Conservation (phyloP, 30 jellyfish, hydroid and myxozoan genomes). For the Haliclystus octoradiatus region DNA sequence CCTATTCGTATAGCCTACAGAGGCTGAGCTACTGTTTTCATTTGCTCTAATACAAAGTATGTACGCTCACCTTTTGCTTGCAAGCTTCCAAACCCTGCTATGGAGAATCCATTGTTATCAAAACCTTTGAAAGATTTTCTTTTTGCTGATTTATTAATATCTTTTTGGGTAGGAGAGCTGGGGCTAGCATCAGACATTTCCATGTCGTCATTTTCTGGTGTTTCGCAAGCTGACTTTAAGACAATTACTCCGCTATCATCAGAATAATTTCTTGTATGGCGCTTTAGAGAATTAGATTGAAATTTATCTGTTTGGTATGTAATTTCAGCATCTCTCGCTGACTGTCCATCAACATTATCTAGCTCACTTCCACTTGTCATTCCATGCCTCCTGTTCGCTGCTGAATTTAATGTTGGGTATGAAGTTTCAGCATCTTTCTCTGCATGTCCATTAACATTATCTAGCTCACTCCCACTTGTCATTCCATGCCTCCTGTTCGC, state of each 20-base stretch:
- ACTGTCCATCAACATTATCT: slow-evolving; percentile 14
- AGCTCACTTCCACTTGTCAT: slow-evolving; percentile 5
- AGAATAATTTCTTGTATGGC: slow-evolving; percentile 56
- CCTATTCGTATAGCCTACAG: too few relatives aligned
- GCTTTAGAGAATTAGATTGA: too few relatives aligned
- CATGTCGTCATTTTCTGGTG: slow-evolving; percentile 70
- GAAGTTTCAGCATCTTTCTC: background rate
- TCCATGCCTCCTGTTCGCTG: background rate
- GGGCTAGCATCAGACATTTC: slow-evolving; percentile 31
- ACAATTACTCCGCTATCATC: slow-evolving; percentile 95
- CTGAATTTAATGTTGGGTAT: background rate
- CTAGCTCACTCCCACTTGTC: slow-evolving; percentile 7
- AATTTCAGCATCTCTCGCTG: slow-evolving; percentile 1
- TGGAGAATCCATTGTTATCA: too few relatives aligned
- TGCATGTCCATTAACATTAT: slow-evolving; percentile 10
- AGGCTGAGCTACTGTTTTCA: too few relatives aligned
- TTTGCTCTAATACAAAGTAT: too few relatives aligned
- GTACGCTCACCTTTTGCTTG: too few relatives aligned
- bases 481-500: slow-evolving; percentile 1
- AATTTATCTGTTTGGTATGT: slow-evolving; percentile 25
- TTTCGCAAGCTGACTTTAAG: slow-evolving; percentile 36
- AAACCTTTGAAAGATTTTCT: too few relatives aligned
- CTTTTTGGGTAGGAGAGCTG: too few relatives aligned
- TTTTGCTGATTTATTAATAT: too few relatives aligned
- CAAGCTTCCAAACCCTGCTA: too few relatives aligned